These are phyloP conservation scores for Brenthis ino DNA, from an alignment of 2,888 invertebrate species.

Conservation along the genomic window DNA sequence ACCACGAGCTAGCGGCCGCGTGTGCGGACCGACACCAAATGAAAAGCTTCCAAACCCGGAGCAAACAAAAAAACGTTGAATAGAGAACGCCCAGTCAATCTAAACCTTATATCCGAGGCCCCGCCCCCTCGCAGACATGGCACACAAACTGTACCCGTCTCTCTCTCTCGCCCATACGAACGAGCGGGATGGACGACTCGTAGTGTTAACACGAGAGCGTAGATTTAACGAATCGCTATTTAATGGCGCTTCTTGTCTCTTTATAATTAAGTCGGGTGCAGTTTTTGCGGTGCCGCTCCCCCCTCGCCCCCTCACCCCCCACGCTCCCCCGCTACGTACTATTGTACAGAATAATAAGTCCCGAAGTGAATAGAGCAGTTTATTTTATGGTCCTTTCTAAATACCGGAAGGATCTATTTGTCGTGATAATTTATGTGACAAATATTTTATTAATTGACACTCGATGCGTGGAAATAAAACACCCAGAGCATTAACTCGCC, in stretches of 20 bases:
- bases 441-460: conserved; percentile 77
- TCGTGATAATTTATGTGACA: conserved; percentile 73
- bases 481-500: conserved; percentile 60
- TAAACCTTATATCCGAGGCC: conserved; percentile 76
- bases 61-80: conserved; percentile 74
- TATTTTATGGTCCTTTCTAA: conserved; percentile 55
- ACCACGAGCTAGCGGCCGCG: conserved; percentile 57
- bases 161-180: conserved; percentile 44
- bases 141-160: conserved; percentile 50
- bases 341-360: conserved; percentile 67
- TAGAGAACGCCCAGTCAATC: conserved; percentile 82
- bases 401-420: conserved; percentile 63
- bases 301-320: conserved; percentile 44
- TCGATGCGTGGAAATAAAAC: conserved; percentile 62
- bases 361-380: conserved; percentile 52
- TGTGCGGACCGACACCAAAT: conserved; percentile 73
- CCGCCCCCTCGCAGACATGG: conserved; percentile 89
- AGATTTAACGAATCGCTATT: conserved; percentile 82
- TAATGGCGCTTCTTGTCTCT: conserved; percentile 82
- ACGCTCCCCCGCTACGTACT: conserved; percentile 51
- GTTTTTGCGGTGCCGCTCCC: conserved; percentile 71
- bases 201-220: conserved; percentile 79
- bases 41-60: conserved; percentile 62
- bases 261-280: conserved; percentile 83
- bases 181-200: conserved; percentile 57